Percentiles rank a stretch among this genome's conserved stretches.
Conservation (phyloP, 2,888 invertebrate genomes). For the Mechanitis mazaeus region DNA sequence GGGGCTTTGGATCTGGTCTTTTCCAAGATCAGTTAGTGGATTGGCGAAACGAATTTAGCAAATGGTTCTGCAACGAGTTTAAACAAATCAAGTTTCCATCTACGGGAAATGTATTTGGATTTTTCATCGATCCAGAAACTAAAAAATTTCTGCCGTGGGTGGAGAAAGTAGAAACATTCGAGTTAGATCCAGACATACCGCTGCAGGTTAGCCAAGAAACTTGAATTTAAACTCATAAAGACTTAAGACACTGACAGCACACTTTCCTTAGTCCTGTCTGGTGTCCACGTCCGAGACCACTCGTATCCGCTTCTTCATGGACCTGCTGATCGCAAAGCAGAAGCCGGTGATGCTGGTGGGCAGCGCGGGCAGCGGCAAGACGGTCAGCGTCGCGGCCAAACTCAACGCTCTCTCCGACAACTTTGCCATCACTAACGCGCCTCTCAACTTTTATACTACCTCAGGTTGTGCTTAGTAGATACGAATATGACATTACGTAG, state of each 20-base stretch:
- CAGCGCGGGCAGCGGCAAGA: conserved; percentile 93
- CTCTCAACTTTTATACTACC: conserved; percentile 96
- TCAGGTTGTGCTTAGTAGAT: conserved; percentile 72
- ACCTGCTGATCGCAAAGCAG: conserved; percentile 84
- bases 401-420: conserved; percentile 83
- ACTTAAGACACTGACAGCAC: not conserved
- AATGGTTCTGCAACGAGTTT: conserved; percentile 96
- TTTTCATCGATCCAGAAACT: conserved; percentile 89
- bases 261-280: conserved; percentile 79
- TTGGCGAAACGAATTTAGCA: conserved; percentile 95
- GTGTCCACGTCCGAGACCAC: conserved; percentile 95
- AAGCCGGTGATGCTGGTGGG: conserved; percentile 95
- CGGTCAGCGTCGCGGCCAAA: conserved; percentile 92
- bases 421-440: conserved; percentile 90
- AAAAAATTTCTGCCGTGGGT: conserved; percentile 93
- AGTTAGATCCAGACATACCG: conserved; percentile 90
- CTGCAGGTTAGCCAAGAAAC: conserved; percentile 80
- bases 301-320: conserved; percentile 90
- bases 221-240: not conserved
- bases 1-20: conserved; percentile 95
- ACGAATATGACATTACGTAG: not conserved
- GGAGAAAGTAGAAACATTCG: conserved; percentile 85
- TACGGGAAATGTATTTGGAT: conserved; percentile 90
- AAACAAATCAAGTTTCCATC: conserved; percentile 92
- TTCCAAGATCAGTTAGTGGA: conserved; percentile 95